Evolutionary conservation across 2,888 invertebrate species (phyloP).

Genomic region (Volucella inanis): DNA sequence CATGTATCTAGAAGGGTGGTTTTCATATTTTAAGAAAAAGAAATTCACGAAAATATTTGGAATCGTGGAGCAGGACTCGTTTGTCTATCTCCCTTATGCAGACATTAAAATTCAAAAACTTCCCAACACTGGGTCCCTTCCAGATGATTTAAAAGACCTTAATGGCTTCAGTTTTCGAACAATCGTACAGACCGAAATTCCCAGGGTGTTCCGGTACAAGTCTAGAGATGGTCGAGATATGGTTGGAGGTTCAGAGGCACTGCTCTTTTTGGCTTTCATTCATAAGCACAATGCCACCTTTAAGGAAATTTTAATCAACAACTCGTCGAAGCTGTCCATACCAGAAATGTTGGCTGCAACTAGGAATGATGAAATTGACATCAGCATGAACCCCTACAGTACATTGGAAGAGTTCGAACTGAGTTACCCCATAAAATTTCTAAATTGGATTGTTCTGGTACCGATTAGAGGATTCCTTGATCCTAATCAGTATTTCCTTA

Average conservation of each 20-base stretch:
- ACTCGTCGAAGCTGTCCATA: not conserved
- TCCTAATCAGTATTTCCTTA: constrained; percentile 40
- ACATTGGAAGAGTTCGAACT: not conserved
- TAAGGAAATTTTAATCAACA: constrained; percentile 4
- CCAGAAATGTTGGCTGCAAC: constrained; percentile 19
- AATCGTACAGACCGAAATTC: constrained; percentile 9
- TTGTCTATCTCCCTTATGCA: constrained; percentile 25
- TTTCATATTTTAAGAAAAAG: not conserved
- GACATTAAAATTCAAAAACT: constrained; percentile 19
- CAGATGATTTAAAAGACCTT: constrained; percentile 25
- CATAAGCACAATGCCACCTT: constrained; percentile 45
- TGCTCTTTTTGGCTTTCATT: constrained; percentile 22
- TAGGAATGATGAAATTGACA: constrained; percentile 20
- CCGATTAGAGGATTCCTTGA: constrained; percentile 32
- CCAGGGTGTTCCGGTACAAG: constrained; percentile 6
- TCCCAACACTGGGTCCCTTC: not conserved
- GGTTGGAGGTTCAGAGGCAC: constrained; percentile 29
- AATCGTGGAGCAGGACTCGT: not conserved
- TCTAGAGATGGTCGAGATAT: not conserved
- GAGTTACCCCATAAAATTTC: constrained; percentile 32
- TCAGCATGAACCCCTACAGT: constrained; percentile 50
- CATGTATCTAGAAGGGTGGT: not conserved
- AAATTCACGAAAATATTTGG: constrained; percentile 52
- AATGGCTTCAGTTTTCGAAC: constrained; percentile 42
- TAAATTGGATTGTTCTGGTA: constrained; percentile 26